Evolutionary conservation across 1,140 invertebrate genomes (phyloP).

Genomic region (Lordiphosa collinella): DNA sequence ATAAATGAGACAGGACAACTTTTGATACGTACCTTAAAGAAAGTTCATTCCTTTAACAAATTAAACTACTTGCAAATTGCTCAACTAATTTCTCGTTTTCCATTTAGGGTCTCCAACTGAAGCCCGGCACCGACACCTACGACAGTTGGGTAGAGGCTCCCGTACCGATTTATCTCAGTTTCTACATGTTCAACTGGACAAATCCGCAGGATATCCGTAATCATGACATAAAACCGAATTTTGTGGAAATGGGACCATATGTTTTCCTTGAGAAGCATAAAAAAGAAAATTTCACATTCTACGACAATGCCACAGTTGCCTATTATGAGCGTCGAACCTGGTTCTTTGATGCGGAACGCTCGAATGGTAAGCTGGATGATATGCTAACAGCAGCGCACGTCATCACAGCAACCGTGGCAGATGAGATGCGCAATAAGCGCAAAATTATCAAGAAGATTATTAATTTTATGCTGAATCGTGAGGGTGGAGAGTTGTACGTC

Average conservation of each 20-base stretch:
- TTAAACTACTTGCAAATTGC: too few species aligned
- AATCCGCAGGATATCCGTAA: constrained; percentile 84
- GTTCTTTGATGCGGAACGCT: constrained; percentile 86
- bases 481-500: constrained; percentile 82
- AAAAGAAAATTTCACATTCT: constrained; percentile 84
- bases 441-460: constrained; percentile 80
- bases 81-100: neutral
- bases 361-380: constrained; percentile 87
- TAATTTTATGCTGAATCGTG: constrained; percentile 81
- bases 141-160: constrained; percentile 87
- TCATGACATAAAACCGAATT: constrained; percentile 82
- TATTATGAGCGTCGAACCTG: constrained; percentile 89
- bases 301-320: constrained; percentile 89
- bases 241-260: constrained; percentile 85
- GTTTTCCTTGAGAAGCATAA: constrained; percentile 83
- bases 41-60: too few species aligned
- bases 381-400: constrained; percentile 89
- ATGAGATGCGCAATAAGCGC: constrained; percentile 81
- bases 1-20: too few species aligned
- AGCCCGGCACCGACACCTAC: constrained; percentile 83
- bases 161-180: constrained; percentile 88
- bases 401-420: constrained; percentile 84
- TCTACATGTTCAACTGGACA: constrained; percentile 92
- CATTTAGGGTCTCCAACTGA: constrained; percentile 82
- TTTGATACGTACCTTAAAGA: too few species aligned